Percentiles rank a stretch among this genome's conserved stretches.
phyloP scores from a whole-genome alignment of 2,113 vertebrate species.

The Amblyopsis rosae region DNA sequence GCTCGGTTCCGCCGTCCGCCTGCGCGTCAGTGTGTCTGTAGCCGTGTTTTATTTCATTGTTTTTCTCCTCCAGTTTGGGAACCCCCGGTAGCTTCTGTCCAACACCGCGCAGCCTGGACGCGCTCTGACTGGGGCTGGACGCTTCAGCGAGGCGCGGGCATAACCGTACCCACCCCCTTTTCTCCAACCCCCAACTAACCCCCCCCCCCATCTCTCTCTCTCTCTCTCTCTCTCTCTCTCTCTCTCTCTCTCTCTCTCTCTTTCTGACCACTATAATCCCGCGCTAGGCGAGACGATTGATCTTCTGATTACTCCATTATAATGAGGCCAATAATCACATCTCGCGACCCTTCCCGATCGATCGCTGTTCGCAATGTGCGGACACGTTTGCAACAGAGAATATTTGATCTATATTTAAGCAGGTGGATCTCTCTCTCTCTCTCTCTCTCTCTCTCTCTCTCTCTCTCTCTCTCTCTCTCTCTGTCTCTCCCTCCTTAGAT shows the following conservation, averaged over 20 bases:
- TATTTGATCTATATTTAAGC: conserved; percentile 73
- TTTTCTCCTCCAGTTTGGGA: conserved; percentile 52
- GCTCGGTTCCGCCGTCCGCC: conserved; percentile 70
- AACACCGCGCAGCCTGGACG: conserved; percentile 68
- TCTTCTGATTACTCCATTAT: conserved; percentile 78
- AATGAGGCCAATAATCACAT: conserved; percentile 78
- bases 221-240: conserved; percentile 1
- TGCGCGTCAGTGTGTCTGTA: conserved; percentile 38
- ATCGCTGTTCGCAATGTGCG: conserved; percentile 64
- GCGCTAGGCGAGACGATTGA: conserved; percentile 60
- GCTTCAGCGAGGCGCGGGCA: conserved; percentile 60
- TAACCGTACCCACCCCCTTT: conserved; percentile 49
- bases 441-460: conserved; percentile 9
- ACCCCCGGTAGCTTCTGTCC: conserved; percentile 67
- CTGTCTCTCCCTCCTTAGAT: conserved; percentile 33
- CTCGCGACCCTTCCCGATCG: conserved; percentile 65
- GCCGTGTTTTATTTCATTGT: background rate
- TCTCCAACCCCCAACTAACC: conserved; percentile 1
- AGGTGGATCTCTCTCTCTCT: conserved; percentile 59
- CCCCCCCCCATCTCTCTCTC: conserved; percentile 13
- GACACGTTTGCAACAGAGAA: conserved; percentile 54
- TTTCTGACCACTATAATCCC: background rate
- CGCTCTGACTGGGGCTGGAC: conserved; percentile 62
- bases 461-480: conserved; percentile 6
- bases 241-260: conserved; percentile 25